Evolutionary conservation across 2,113 vertebrate species (phyloP).

Genomic region (Festucalex cinctus): DNA sequence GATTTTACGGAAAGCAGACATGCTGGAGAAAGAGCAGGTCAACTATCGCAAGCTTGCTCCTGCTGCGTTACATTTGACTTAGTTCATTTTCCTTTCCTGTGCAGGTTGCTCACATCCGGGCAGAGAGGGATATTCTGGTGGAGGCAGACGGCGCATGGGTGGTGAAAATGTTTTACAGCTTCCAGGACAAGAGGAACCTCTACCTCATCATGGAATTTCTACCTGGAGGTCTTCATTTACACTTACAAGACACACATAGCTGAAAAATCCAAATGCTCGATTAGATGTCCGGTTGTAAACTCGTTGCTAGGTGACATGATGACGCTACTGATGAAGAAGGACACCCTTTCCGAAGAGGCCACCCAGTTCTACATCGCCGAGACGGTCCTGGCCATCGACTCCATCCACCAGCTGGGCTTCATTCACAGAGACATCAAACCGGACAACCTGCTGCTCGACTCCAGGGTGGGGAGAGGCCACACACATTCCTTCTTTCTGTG

Average conservation of each 20-base stretch:
- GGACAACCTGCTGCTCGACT: conserved; percentile 94
- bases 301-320: conserved; percentile 91
- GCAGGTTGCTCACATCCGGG: conserved; percentile 95
- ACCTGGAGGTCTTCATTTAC: conserved; percentile 81
- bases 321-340: conserved; percentile 98
- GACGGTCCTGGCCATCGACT: conserved; percentile 94
- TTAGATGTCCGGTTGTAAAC: no score
- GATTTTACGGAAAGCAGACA: conserved; percentile 95
- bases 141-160: conserved; percentile 98
- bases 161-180: conserved; percentile 99
- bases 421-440: conserved; percentile 98
- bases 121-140: conserved; percentile 95
- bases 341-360: conserved; percentile 94
- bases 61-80: neutral
- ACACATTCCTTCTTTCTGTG: neutral
- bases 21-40: conserved; percentile 98
- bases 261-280: no score
- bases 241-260: no score
- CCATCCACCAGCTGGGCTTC: conserved; percentile 97
- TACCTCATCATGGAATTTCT: conserved; percentile 99
- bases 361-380: conserved; percentile 99
- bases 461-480: conserved; percentile 74
- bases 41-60: neutral
- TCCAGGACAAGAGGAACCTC: conserved; percentile 97
- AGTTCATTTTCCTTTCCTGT: neutral